A percentile compares a stretch with the other conserved stretches of the same genome.
Conservation (phyloP, 2,113 vertebrate genomes). For the Colius striatus region DNA sequence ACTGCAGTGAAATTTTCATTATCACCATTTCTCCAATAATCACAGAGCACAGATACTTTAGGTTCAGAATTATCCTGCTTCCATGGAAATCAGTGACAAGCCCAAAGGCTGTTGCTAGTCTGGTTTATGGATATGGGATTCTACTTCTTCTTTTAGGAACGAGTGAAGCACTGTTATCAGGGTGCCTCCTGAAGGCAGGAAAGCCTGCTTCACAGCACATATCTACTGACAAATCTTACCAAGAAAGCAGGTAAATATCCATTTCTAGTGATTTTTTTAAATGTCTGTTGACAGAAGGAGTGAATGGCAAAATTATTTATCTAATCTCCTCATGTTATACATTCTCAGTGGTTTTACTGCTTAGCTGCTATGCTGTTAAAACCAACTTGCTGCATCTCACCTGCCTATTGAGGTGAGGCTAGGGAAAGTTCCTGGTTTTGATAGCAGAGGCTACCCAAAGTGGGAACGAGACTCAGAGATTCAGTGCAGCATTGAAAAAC, state of each 20-base stretch:
- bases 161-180: background rate
- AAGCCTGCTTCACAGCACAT: background rate
- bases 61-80: background rate
- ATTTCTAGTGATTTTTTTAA: background rate
- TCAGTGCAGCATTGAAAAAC: background rate
- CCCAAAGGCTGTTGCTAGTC: background rate
- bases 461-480: accelerated
- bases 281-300: background rate
- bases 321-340: background rate
- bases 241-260: background rate
- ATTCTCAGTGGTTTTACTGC: background rate
- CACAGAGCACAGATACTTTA: background rate
- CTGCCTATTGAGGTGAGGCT: background rate
- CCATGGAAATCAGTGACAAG: background rate
- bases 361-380: background rate
- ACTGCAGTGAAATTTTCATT: background rate
- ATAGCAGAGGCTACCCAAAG: background rate
- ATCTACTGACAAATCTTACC: background rate
- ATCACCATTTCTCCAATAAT: background rate
- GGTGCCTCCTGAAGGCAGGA: background rate
- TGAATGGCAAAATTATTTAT: background rate
- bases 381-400: background rate
- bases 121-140: background rate
- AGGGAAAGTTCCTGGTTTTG: background rate
- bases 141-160: background rate